A percentile compares a stretch with the other conserved stretches of the same genome.
Conservation (phyloP, 2,113 vertebrate genomes). For the Hippolais icterina region DNA sequence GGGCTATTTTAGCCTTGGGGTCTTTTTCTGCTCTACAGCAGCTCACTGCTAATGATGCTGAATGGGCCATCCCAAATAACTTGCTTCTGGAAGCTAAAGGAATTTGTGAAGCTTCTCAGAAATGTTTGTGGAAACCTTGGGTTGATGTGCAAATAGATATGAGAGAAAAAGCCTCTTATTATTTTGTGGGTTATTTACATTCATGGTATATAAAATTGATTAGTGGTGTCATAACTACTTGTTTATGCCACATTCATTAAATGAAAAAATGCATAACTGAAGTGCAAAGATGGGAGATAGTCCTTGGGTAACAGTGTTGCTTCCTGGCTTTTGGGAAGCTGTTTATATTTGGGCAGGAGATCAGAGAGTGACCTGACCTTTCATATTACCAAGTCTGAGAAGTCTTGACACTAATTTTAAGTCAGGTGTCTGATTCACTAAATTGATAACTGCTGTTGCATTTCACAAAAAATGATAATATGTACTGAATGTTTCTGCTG, state of each 20-base stretch:
- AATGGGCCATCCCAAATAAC: background rate
- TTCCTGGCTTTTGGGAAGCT: background rate
- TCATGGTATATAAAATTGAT: background rate
- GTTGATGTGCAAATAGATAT: background rate
- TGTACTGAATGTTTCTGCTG: background rate
- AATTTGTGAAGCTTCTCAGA: background rate
- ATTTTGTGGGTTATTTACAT: background rate
- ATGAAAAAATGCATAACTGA: background rate
- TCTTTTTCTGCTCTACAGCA: background rate
- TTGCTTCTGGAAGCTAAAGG: background rate
- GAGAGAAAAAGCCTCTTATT: background rate
- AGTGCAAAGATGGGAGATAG: background rate
- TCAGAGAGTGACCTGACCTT: background rate
- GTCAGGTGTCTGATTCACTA: background rate
- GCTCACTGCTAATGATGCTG: background rate
- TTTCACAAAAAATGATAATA: background rate
- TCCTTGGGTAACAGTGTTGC: background rate
- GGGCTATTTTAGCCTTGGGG: background rate
- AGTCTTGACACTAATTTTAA: background rate
- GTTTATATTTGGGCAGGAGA: background rate
- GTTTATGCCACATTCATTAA: fast-evolving
- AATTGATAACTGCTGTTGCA: background rate
- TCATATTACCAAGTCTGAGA: fast-evolving
- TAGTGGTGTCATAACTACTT: background rate
- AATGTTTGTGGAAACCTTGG: background rate